phyloP scores from a whole-genome alignment of 2,888 invertebrate genomes.

The Monopis laevigella region DNA sequence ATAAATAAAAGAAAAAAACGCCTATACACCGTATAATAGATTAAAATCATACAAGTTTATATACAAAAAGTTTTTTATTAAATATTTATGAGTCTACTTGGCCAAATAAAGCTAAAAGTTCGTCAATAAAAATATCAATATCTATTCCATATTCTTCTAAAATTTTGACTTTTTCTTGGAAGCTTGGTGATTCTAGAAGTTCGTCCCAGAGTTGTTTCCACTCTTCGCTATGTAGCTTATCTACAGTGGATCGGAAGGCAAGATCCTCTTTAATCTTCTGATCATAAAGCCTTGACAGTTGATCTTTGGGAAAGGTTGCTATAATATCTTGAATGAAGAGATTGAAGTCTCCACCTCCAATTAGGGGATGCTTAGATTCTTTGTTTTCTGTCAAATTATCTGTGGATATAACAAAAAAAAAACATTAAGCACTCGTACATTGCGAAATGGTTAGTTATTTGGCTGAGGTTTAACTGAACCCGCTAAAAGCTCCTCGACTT shows the following conservation, averaged over 20 bases:
- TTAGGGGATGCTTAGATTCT: too few species aligned
- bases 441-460: too few species aligned
- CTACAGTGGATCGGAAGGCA: slow-evolving; percentile 37
- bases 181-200: slow-evolving; percentile 35
- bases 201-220: slow-evolving; percentile 32
- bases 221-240: slow-evolving; percentile 38
- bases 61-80: too few species aligned
- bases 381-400: too few species aligned
- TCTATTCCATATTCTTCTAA: slow-evolving; percentile 38
- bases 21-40: too few species aligned
- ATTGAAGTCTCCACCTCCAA: slow-evolving; percentile 31
- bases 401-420: too few species aligned
- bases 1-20: too few species aligned
- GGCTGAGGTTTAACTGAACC: too few species aligned
- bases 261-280: slow-evolving; percentile 40
- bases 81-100: too few species aligned
- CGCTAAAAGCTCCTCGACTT: too few species aligned
- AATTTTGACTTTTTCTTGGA: slow-evolving; percentile 32
- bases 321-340: slow-evolving; percentile 34
- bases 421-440: too few species aligned
- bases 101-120: slow-evolving; percentile 39
- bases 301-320: slow-evolving; percentile 32
- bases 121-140: slow-evolving; percentile 25
- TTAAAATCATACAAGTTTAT: too few species aligned
- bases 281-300: slow-evolving; percentile 37